A percentile compares a stretch with the other conserved stretches of the same genome.
Evolutionary conservation across 30 jellyfish, hydroid and myxozoan genomes (phyloP).

Genomic region (Rhopilema esculentum): DNA sequence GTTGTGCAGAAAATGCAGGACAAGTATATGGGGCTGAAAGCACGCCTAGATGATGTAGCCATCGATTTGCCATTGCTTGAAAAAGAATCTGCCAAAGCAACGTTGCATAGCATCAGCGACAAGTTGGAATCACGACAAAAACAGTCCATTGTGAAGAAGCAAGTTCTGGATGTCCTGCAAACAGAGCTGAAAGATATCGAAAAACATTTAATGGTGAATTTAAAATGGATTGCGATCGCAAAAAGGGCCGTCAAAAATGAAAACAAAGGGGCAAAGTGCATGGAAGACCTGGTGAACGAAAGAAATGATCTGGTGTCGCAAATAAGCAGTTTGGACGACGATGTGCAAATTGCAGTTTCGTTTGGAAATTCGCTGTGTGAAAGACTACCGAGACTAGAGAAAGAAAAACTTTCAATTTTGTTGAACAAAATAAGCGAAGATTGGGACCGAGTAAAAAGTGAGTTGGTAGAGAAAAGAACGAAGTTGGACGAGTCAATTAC

Average conservation of each 20-base stretch:
- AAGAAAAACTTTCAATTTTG: neutral
- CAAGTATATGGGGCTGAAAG: neutral
- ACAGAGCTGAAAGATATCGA: slow-evolving; percentile 36
- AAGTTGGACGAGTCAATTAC: slow-evolving; percentile 58
- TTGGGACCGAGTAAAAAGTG: slow-evolving; percentile 50
- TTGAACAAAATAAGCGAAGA: slow-evolving; percentile 12
- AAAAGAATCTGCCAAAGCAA: neutral
- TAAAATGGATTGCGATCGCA: slow-evolving; percentile 67
- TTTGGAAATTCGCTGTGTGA: slow-evolving; percentile 52
- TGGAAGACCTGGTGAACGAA: slow-evolving; percentile 55
- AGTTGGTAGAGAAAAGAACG: slow-evolving; percentile 38
- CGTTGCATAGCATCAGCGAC: neutral
- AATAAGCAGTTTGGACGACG: slow-evolving; percentile 48
- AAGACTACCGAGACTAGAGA: slow-evolving; percentile 38
- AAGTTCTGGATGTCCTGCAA: slow-evolving; percentile 3
- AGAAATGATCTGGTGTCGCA: slow-evolving; percentile 27
- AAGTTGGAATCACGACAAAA: neutral
- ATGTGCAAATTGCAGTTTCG: slow-evolving; percentile 14
- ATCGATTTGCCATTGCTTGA: slow-evolving; percentile 26
- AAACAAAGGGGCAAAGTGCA: slow-evolving; percentile 33
- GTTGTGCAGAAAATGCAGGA: neutral
- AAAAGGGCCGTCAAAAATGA: slow-evolving; percentile 53
- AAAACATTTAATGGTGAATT: slow-evolving; percentile 19
- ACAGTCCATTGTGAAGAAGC: neutral
- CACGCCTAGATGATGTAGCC: neutral